Evolutionary conservation across 2,888 invertebrate genomes (phyloP), one percentile per base, ranked within the genome.

Genomic region (Cephonodes hylas): DNA sequence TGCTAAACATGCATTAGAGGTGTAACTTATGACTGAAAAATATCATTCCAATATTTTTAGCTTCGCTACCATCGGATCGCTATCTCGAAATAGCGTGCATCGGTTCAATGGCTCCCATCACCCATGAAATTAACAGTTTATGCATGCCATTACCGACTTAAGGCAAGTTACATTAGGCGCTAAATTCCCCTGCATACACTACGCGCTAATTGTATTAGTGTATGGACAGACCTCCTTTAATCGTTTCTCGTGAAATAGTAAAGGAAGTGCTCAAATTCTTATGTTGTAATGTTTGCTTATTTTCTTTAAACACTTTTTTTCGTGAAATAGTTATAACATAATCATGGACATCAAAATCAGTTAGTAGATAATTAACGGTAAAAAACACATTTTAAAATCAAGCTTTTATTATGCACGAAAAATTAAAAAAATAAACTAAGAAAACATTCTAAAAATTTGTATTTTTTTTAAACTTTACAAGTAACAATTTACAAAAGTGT

Each of bases 101-200:
- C 59, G 67, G 66, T 13, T 48, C 59, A 46, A 46, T 59, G 38
- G 46, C 45, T 59, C 46, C 46, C 46, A 20, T 59, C 45, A 46
- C 46, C 46, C 46, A 20, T 59, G 46, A 59, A 59, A 31, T 34
- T 59, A 59, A 22, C 58, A 46, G 34, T 13, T 46, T n/a, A 3
- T 5, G 13, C 6, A 20, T 56, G 6, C 7, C 34, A 56, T 56
- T 34, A 56, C 18, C 18, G 13, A 56, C 56, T 56, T 56, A 56
- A n/a, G 44, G 23, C n/a, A 6, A 6, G 2, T 25, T 13, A 5
- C n/a, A 46, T 25, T 25, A 23, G 23, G 13, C 7, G 4, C 5
- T 23, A 25, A 25, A 46, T 46, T 23, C 5, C 15, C 10, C 8
- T 48, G 48, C 5, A 23, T 23, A 2, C n/a, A 38, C n/a, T n/a